Conservation (phyloP, 2,888 invertebrate genomes). For the Cantharis lateralis region DNA sequence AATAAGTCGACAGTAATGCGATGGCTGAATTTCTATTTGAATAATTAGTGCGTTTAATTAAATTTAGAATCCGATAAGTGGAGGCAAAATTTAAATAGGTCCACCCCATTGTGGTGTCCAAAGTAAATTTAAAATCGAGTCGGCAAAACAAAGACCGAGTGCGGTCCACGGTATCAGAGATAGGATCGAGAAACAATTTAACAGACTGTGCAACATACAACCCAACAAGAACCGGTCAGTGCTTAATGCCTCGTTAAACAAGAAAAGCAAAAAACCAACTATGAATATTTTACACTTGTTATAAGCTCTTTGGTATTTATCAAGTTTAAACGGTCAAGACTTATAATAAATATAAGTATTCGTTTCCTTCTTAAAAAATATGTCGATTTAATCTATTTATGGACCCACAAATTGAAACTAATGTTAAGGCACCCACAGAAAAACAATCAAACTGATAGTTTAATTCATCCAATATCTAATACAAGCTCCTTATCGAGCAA, state of each 20-base stretch:
- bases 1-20: slow-evolving; percentile 30
- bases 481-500: too few species aligned
- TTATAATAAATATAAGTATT: slow-evolving; percentile 20
- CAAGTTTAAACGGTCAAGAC: slow-evolving; percentile 21
- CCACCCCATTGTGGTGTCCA: not conserved
- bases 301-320: slow-evolving; percentile 35
- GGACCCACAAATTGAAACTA: not conserved
- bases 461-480: not conserved
- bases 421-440: not conserved
- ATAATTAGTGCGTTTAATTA: slow-evolving; percentile 3
- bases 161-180: slow-evolving; percentile 37
- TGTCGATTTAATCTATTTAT: not conserved
- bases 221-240: slow-evolving; percentile 41
- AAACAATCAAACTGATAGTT: not conserved
- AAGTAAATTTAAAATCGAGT: not conserved
- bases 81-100: not conserved
- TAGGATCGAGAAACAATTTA: slow-evolving; percentile 44
- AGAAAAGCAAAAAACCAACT: slow-evolving; percentile 43
- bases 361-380: slow-evolving; percentile 6
- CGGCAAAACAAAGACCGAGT: slow-evolving; percentile 23
- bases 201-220: slow-evolving; percentile 35
- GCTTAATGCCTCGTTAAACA: slow-evolving; percentile 46
- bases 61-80: not conserved
- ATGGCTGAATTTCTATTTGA: not conserved
- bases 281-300: slow-evolving; percentile 50